Base-by-base conservation (phyloP, 1,140 invertebrate genomes). In the Drosophila santomea region DNA sequence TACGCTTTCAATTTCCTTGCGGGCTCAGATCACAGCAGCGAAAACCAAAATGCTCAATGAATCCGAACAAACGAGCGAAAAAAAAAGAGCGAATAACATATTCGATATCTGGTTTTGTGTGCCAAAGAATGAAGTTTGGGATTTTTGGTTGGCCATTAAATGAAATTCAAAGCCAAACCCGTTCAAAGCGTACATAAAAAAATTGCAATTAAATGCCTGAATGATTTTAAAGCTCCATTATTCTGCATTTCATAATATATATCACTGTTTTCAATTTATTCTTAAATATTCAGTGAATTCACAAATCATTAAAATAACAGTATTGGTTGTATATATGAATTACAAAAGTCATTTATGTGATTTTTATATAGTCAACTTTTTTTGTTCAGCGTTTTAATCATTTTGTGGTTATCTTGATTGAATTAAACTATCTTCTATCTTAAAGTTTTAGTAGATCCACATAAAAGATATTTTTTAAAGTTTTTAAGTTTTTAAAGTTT, bases 1-100 rank as follows among this genome's bases (percentile, higher is more conserved):
- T 86, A 69, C 57, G 79, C 79, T 83, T 86, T 86, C 84, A 88
- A 86, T 88, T 83, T 86, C 84, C 84, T 86, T 83, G 83, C 58
- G 61, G 59, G 78, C 66, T 78, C 67, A 72, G 45, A 48, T 51
- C 51, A 60, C 64, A 72, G 66, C 60, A 67, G 23, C 48, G 50
- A 75, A 75, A 63, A 62, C 58, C 64, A 71, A 55, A 76, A 76
- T 55, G 72, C 72, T 75, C 72, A 75, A 67, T 75, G 54, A 77
- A 77, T 68, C 23, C 50, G 44, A 76, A 67, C 61, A 56, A 77
- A 56, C 47, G 43, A 59, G 36, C 54, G 20, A 1, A 20, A 63
- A 44, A 63, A 45, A 71, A 51, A 20, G 8, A 23, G 35, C 57
- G 56, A 54, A 57, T 48, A 54, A 52, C 60, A 66, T 66, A 75